These are phyloP conservation scores for Syrphus vitripennis DNA, from an alignment of 2,888 invertebrate genomes.

Conservation along the genomic window DNA sequence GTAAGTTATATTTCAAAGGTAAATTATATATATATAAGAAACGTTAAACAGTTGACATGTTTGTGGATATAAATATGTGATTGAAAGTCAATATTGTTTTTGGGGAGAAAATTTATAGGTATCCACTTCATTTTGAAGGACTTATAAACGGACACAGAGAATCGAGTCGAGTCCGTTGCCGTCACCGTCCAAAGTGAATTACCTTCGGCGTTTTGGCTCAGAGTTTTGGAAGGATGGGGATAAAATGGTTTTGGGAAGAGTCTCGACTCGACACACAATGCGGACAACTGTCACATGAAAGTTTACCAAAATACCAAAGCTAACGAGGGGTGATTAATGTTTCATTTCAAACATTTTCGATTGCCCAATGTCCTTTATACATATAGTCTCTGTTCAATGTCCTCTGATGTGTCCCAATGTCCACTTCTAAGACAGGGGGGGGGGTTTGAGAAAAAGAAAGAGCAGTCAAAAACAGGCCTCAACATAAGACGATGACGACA, in stretches of 20 bases:
- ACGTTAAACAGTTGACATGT: not conserved
- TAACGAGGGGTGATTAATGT: slow-evolving; percentile 71
- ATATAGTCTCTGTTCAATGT: not conserved
- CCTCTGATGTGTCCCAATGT: not conserved
- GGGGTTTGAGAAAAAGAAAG: not conserved
- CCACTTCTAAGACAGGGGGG: not conserved
- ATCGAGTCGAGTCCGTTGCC: not conserved
- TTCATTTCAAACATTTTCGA: slow-evolving; percentile 52
- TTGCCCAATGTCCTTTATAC: not conserved
- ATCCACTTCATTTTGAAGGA: slow-evolving; percentile 30
- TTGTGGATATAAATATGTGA: slow-evolving; percentile 21
- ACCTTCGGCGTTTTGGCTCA: not conserved
- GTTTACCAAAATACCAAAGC: slow-evolving; percentile 61
- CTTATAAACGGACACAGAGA: not conserved
- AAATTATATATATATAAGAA: not conserved
- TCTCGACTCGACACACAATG: slow-evolving; percentile 18
- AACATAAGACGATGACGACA: not conserved
- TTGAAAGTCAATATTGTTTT: slow-evolving; percentile 49
- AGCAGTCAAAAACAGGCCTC: not conserved
- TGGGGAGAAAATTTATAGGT: not conserved
- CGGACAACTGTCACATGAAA: slow-evolving; percentile 58
- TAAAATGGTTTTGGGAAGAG: not conserved
- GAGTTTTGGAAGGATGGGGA: not conserved
- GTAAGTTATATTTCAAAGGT: slow-evolving; percentile 86
- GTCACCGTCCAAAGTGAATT: slow-evolving; percentile 31